These are phyloP conservation scores for Nasonia giraulti DNA, from an alignment of 1,140 invertebrate genomes.

Conservation along the genomic window DNA sequence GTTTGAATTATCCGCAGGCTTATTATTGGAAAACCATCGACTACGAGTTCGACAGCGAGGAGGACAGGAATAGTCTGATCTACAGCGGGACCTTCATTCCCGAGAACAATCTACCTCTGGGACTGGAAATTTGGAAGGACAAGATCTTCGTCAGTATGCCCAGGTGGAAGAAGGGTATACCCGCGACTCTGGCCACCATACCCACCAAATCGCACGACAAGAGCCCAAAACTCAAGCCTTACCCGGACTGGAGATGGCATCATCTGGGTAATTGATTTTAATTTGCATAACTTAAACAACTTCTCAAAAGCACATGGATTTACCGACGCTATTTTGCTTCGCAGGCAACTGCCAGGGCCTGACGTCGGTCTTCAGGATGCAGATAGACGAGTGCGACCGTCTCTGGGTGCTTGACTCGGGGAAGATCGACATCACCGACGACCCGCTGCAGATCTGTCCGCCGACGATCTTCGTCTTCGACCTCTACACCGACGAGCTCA, in stretches of 20 bases:
- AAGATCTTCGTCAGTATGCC: slow-evolving; percentile 82
- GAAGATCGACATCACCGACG: slow-evolving; percentile 81
- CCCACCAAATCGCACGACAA: slow-evolving; percentile 73
- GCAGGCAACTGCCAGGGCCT: slow-evolving; percentile 77
- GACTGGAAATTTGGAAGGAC: slow-evolving; percentile 80
- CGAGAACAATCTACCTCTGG: slow-evolving; percentile 83
- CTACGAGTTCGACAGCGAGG: slow-evolving; percentile 74
- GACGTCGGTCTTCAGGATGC: slow-evolving; percentile 86
- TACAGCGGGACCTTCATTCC: slow-evolving; percentile 77
- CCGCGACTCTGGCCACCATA: slow-evolving; percentile 79
- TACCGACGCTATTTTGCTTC: background rate
- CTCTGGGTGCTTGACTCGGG: slow-evolving; percentile 88
- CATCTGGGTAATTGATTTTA: slow-evolving; percentile 71
- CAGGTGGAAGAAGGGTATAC: slow-evolving; percentile 88
- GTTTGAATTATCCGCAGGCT: slow-evolving; percentile 57
- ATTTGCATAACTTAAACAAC: too few species aligned
- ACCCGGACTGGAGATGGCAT: slow-evolving; percentile 85
- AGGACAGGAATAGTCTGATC: slow-evolving; percentile 72
- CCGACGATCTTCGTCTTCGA: slow-evolving; percentile 85
- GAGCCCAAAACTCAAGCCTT: slow-evolving; percentile 81
- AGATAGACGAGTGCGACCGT: slow-evolving; percentile 80
- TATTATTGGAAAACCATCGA: slow-evolving; percentile 78
- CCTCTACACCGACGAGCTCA: slow-evolving; percentile 77
- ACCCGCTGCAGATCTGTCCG: slow-evolving; percentile 81
- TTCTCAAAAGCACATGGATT: too few species aligned